Conservation (phyloP, 2,113 vertebrate genomes). For the Lepus timidus region DNA sequence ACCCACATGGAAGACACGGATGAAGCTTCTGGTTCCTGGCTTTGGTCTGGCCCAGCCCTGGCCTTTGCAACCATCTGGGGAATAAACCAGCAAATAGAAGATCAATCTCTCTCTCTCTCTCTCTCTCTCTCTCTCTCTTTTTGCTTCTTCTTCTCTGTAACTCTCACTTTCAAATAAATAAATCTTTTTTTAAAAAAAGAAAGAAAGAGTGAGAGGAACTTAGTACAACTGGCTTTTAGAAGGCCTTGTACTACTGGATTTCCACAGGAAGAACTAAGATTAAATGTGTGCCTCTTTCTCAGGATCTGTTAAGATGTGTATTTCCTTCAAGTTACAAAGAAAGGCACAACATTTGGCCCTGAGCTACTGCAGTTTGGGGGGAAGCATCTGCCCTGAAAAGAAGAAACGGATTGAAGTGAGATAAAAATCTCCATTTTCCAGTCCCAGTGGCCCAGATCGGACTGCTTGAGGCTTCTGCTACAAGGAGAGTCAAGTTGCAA, state of each 20-base stretch:
- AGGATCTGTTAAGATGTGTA: background rate
- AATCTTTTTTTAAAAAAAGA: no score
- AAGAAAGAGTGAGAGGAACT: background rate
- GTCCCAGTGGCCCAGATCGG: slow-evolving; percentile 68
- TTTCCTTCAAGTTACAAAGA: slow-evolving; percentile 25
- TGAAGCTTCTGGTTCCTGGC: no score
- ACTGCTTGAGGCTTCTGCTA: slow-evolving; percentile 73
- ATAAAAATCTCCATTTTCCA: slow-evolving; percentile 74
- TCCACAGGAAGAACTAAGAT: slow-evolving; percentile 30
- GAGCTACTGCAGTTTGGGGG: background rate
- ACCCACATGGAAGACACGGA: no score
- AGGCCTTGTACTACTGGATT: background rate
- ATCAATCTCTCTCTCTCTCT: no score
- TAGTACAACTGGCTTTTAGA: background rate
- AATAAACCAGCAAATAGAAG: no score
- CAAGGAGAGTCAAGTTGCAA: slow-evolving; percentile 71
- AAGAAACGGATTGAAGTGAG: slow-evolving; percentile 5
- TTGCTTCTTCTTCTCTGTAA: no score
- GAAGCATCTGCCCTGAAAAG: slow-evolving; percentile 30
- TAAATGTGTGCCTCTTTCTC: slow-evolving; percentile 14
- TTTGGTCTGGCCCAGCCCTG: no score
- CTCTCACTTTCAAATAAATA: no score
- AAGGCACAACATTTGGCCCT: background rate
- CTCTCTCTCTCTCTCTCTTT: no score
- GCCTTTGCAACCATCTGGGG: no score